These are phyloP conservation scores for Limnodromus scolopaceus DNA, from an alignment of 2,797 vertebrate species.

Conservation along the genomic window DNA sequence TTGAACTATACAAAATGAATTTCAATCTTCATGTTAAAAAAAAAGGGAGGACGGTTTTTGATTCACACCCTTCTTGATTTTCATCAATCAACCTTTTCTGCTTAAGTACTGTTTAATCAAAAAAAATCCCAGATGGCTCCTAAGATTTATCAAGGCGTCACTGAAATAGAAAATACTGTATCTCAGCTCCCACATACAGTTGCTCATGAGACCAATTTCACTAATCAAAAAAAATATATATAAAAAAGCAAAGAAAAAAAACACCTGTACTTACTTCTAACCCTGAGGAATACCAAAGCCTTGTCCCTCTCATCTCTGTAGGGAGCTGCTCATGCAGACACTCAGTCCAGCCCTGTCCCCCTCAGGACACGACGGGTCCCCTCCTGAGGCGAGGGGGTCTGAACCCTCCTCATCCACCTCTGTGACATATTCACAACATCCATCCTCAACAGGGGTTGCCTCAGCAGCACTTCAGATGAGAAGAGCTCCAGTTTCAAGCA, in stretches of 20 bases:
- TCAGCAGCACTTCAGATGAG: not conserved
- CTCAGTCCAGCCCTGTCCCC: not conserved
- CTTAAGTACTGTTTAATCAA: slow-evolving; percentile 45
- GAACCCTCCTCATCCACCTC: not conserved
- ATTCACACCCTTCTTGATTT: slow-evolving; percentile 36
- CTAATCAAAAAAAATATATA: not conserved
- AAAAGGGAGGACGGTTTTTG: not conserved
- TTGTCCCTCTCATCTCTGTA: no score
- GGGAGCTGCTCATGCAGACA: not conserved
- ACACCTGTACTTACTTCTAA: no score
- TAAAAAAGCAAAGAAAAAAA: not conserved
- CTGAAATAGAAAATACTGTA: not conserved
- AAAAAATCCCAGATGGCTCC: slow-evolving; percentile 17
- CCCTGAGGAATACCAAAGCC: not conserved
- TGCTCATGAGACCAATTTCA: not conserved
- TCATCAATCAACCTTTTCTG: slow-evolving; percentile 55
- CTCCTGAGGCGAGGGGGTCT: not conserved
- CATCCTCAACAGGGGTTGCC: not conserved
- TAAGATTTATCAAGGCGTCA: not conserved
- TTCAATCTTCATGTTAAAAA: not conserved
- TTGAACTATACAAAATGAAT: slow-evolving; percentile 20
- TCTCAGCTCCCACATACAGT: not conserved
- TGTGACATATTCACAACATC: not conserved
- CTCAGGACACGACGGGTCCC: not conserved
- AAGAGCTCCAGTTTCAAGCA: not conserved